Evolutionary conservation across 2,888 invertebrate genomes (phyloP), one percentile per base, ranked within the genome.

Genomic region (Amphipoea lucens): DNA sequence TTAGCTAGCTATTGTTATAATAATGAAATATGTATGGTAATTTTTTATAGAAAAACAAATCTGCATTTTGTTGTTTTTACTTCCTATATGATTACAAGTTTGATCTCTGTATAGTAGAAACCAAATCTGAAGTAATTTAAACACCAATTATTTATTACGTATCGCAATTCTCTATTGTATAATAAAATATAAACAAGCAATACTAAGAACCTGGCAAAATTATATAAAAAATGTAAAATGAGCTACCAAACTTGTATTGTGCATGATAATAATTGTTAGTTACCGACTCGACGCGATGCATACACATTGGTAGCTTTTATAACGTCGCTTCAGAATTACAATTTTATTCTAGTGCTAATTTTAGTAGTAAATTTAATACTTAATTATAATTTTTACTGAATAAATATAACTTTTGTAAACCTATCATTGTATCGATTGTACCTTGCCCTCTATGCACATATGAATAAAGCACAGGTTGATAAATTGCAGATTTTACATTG

Each of bases 1-100:
- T 95, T 96, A 96, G 95, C 94, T 96, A 96, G 96, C 95, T 95
- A 95, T 95, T 95, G 95, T 96, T 95, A 95, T 95, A 92, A 94
- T 96, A 94, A 96, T 95, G 90, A 96, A 95, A 96, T 95, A 95
- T 96, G 95, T 96, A 96, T 94, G 94, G 95, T 94, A 95, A 94
- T 95, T 96, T 96, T 89, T 96, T 95, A 94, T 95, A 95, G 94
- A 94, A 95, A 95, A 96, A 94, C 92, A 94, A 95, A 96, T 96
- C 95, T 96, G 96, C 96, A 96, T 96, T 95, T 96, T 92, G 92
- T 94, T 92, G 90, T 86, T 74, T 92, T 93, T 91, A 88, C 90
- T 93, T 92, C 89, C 90, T 92, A 85, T 92, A 93, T 92, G 88
- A 90, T 91, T 92, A 91, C 92, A 92, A 91, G 92, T 92, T 95